Conservation (phyloP, 2,888 invertebrate genomes). For the Drosophila neutralis region DNA sequence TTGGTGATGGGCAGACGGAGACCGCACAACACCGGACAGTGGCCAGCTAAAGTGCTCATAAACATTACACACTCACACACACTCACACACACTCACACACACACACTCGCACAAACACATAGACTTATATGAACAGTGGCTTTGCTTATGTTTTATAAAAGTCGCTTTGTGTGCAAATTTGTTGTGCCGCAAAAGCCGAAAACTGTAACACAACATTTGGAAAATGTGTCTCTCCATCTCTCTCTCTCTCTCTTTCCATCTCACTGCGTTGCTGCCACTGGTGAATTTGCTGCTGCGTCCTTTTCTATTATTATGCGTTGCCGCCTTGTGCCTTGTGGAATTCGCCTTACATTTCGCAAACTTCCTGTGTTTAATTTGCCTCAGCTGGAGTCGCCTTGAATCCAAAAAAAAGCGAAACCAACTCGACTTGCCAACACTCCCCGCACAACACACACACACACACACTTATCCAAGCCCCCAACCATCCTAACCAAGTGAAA, state of each 20-base stretch:
- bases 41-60: constrained; percentile 73
- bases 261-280: not conserved
- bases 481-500: constrained; percentile 41
- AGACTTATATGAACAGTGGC: constrained; percentile 22
- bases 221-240: constrained; percentile 34
- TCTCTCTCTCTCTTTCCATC: constrained; percentile 1
- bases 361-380: constrained; percentile 75
- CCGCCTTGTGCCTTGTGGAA: constrained; percentile 42
- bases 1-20: constrained; percentile 67
- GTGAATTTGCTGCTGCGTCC: constrained; percentile 47
- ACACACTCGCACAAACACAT: not conserved
- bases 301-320: constrained; percentile 65
- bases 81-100: constrained; percentile 1
- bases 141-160: constrained; percentile 57
- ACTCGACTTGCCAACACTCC: not conserved
- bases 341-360: constrained; percentile 37
- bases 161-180: constrained; percentile 63
- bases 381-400: constrained; percentile 50
- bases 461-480: not conserved
- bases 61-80: constrained; percentile 60
- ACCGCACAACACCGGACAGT: constrained; percentile 59
- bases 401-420: constrained; percentile 30
- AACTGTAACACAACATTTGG: constrained; percentile 50
- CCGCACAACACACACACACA: not conserved
- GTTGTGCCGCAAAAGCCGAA: constrained; percentile 42